phyloP scores from a whole-genome alignment of 2,888 invertebrate genomes.

The Cylindroiulus punctatus region DNA sequence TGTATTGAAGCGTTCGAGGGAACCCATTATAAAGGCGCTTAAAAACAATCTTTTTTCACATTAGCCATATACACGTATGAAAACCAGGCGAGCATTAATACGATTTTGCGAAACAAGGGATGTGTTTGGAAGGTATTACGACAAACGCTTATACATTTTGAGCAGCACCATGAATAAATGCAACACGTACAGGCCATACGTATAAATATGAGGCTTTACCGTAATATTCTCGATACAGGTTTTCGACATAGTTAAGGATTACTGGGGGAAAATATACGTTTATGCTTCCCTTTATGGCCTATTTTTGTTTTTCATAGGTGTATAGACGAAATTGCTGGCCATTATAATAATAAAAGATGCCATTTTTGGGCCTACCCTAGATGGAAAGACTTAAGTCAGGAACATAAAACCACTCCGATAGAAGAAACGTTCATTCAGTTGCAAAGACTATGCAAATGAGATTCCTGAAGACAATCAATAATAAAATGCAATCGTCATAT shows the following conservation, averaged over 20 bases:
- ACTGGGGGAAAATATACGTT: conserved; percentile 17
- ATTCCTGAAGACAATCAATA: conserved; percentile 45
- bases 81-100: background rate
- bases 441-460: conserved; percentile 35
- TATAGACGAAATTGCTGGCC: conserved; percentile 45
- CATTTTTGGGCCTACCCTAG: conserved; percentile 43
- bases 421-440: conserved; percentile 39
- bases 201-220: background rate
- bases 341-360: conserved; percentile 41
- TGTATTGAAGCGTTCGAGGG: no score
- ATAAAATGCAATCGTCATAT: conserved; percentile 40
- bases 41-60: background rate
- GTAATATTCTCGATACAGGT: conserved; percentile 42
- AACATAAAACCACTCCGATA: conserved; percentile 39
- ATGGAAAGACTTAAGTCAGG: conserved; percentile 46
- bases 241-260: conserved; percentile 44
- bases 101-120: conserved; percentile 8
- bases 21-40: background rate
- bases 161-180: conserved; percentile 17
- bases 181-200: conserved; percentile 38
- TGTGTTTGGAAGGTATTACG: background rate
- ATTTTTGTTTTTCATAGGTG: conserved; percentile 35
- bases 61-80: background rate
- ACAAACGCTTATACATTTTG: conserved; percentile 39
- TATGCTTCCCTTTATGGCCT: conserved; percentile 38